These are phyloP conservation scores for Drosophila borborema DNA, from an alignment of 2,888 invertebrate species.

Conservation along the genomic window DNA sequence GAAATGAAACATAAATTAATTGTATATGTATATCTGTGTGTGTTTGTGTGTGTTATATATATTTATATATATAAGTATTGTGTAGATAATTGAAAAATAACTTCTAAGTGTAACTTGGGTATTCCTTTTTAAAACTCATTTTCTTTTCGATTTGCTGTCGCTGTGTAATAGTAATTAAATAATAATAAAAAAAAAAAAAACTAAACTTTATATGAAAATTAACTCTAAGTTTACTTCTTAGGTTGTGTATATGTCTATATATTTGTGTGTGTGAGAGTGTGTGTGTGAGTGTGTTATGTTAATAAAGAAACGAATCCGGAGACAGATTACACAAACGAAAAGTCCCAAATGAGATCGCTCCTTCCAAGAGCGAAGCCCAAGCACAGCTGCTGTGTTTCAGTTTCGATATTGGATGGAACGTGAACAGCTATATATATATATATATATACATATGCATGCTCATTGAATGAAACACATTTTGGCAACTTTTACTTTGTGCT, in stretches of 20 bases:
- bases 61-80: conserved; percentile 6
- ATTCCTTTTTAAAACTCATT: conserved; percentile 7
- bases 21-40: conserved; percentile 14
- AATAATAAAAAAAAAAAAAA: conserved; percentile 23
- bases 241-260: conserved; percentile 15
- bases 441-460: neutral
- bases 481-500: conserved; percentile 23
- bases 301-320: conserved; percentile 19
- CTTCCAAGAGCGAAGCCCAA: neutral
- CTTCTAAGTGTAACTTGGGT: conserved; percentile 10
- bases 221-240: conserved; percentile 21
- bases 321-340: conserved; percentile 16
- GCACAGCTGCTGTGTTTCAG: conserved; percentile 10
- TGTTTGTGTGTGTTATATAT: neutral
- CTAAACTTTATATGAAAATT: conserved; percentile 15
- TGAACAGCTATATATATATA: neutral
- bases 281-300: conserved; percentile 14
- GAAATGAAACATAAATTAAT: conserved; percentile 45
- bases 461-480: conserved; percentile 14
- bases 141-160: conserved; percentile 20
- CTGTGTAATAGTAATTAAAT: conserved; percentile 20
- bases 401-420: neutral
- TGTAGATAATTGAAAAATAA: conserved; percentile 16
- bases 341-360: neutral
- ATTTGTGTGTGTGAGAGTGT: conserved; percentile 9